phyloP scores from a whole-genome alignment of 2,888 invertebrate species.

The Nymphalis urticae region DNA sequence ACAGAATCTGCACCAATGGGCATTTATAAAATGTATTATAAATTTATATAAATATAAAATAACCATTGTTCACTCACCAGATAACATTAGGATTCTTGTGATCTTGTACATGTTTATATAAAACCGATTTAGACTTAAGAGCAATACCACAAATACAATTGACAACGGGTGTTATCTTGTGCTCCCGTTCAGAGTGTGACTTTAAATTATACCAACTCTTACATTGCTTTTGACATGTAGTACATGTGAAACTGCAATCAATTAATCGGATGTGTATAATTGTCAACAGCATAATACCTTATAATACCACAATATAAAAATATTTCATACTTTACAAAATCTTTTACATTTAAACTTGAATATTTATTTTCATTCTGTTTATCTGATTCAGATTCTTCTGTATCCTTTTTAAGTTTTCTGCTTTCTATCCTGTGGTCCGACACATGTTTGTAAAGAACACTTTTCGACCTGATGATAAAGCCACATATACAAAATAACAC shows the following conservation, averaged over 20 bases:
- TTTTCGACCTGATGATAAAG: conserved; percentile 64
- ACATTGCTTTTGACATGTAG: conserved; percentile 64
- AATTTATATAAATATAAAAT: too few relatives aligned
- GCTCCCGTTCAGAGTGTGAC: conserved; percentile 61
- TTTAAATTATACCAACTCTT: conserved; percentile 76
- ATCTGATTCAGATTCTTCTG: conserved; percentile 47
- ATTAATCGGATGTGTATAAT: not conserved
- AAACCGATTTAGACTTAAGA: conserved; percentile 75
- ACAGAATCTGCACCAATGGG: too few relatives aligned
- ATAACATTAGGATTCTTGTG: conserved; percentile 76
- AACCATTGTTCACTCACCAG: conserved; percentile 60
- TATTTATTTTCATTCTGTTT: conserved; percentile 55
- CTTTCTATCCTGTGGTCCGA: conserved; percentile 65
- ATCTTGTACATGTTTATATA: conserved; percentile 79
- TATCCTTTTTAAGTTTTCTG: conserved; percentile 52
- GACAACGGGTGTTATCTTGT: conserved; percentile 66
- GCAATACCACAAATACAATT: conserved; percentile 74
- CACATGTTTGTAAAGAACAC: conserved; percentile 70
- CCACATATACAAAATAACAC: conserved; percentile 67
- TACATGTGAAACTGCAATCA: conserved; percentile 68
- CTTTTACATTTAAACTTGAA: conserved; percentile 61
- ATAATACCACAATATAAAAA: not conserved
- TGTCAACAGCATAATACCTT: not conserved
- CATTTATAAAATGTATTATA: too few relatives aligned
- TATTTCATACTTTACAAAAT: conserved; percentile 64